Percentiles rank a stretch among this genome's conserved stretches.
Evolutionary conservation across 2,797 vertebrate genomes (phyloP).

Genomic region (Manis pentadactyla): DNA sequence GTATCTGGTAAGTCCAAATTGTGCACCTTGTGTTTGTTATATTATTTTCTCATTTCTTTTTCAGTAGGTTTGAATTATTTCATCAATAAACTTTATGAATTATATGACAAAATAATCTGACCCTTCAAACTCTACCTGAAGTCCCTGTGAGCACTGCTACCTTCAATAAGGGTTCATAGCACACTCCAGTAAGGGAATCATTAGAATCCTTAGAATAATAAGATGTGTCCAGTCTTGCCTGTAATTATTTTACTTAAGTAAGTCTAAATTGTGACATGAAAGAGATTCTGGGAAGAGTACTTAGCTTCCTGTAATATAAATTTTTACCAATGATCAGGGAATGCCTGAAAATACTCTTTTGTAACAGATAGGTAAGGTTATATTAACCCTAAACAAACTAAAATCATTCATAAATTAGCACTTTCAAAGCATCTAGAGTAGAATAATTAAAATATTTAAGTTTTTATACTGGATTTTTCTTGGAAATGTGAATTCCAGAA

Average conservation of each 20-base stretch:
- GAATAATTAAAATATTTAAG: not conserved
- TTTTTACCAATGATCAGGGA: slow-evolving; percentile 9
- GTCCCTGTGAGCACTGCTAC: not conserved
- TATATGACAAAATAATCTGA: not conserved
- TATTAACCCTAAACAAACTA: slow-evolving; percentile 25
- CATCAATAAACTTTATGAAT: not conserved
- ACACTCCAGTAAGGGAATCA: not conserved
- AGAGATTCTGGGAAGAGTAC: not conserved
- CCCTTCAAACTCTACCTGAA: not conserved
- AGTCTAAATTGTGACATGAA: not conserved
- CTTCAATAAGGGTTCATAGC: not conserved
- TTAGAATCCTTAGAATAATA: not conserved
- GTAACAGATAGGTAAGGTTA: not conserved
- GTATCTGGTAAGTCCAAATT: not conserved
- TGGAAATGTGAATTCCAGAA: not conserved
- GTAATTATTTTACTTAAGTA: not conserved
- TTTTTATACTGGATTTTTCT: not conserved
- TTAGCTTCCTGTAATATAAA: not conserved
- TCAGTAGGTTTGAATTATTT: not conserved
- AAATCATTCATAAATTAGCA: not conserved
- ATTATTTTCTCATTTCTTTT: not conserved
- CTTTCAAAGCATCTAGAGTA: not conserved
- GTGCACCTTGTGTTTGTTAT: not conserved
- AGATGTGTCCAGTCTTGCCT: slow-evolving; percentile 27
- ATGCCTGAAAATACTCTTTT: not conserved